Evolutionary conservation across 37 sponge, comb jelly and placozoan genomes (phyloP).

Genomic region (Aphrocallistes beatrix): DNA sequence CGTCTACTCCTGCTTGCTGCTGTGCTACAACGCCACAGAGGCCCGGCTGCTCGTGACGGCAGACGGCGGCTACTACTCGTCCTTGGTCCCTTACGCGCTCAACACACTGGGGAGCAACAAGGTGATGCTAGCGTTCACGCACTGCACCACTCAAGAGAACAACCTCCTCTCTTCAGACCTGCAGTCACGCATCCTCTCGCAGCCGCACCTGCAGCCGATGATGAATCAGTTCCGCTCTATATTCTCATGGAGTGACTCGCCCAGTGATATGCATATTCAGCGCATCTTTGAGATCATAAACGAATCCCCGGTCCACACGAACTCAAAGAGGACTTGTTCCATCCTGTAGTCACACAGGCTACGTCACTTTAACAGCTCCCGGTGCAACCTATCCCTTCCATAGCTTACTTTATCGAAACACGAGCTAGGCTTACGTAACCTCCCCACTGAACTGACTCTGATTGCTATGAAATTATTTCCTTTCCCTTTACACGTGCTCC

Average conservation of each 20-base stretch:
- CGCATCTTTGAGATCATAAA: conserved; percentile 39
- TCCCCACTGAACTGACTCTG: too few relatives aligned
- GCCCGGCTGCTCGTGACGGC: conserved; percentile 78
- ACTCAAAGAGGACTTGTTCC: neutral
- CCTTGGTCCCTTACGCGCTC: conserved; percentile 28
- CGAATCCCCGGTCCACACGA: conserved; percentile 3
- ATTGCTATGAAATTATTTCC: too few relatives aligned
- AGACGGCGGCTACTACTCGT: conserved; percentile 64
- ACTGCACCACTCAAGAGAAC: neutral
- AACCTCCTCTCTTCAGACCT: neutral
- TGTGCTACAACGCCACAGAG: conserved; percentile 93
- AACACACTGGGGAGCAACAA: conserved; percentile 6
- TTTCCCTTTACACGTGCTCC: too few relatives aligned
- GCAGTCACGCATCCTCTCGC: neutral
- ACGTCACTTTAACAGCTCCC: neutral
- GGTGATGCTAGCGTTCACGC: conserved; percentile 21
- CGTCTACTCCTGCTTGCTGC: conserved; percentile 29
- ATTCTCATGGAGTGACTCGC: conserved; percentile 51
- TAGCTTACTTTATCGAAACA: too few relatives aligned
- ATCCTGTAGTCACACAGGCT: too few relatives aligned
- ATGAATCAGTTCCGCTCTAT: conserved; percentile 21
- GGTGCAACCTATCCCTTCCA: conserved; percentile 15
- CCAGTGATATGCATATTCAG: conserved; percentile 31
- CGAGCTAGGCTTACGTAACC: too few relatives aligned
- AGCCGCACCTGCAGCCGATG: conserved; percentile 14